These are phyloP conservation scores for Eumaeus atala DNA, from an alignment of 1,140 invertebrate genomes.

Conservation along the genomic window DNA sequence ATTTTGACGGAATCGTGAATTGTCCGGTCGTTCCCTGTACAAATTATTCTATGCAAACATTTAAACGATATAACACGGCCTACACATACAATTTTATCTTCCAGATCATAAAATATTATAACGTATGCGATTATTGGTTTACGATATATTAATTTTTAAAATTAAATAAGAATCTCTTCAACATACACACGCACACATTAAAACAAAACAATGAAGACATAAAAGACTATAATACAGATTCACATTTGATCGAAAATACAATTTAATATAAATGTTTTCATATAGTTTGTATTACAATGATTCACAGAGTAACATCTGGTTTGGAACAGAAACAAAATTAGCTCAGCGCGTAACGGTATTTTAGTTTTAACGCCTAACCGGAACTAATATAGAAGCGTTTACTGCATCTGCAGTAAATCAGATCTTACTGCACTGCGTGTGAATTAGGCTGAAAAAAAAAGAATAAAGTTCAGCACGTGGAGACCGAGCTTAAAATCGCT, in stretches of 20 bases:
- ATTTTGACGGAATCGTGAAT: no score
- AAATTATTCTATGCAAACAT: no score
- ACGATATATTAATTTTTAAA: no score
- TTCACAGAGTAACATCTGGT: conserved; percentile 11
- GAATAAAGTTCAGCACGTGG: conserved; percentile 38
- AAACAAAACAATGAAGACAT: no score
- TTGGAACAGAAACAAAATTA: conserved; percentile 12
- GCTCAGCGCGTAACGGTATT: conserved; percentile 5
- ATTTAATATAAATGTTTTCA: conserved; percentile 9
- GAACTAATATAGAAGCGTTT: conserved; percentile 18
- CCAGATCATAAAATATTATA: no score
- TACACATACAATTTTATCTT: no score
- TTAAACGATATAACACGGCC: no score
- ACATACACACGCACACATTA: no score
- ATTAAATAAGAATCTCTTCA: no score
- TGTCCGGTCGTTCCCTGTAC: no score
- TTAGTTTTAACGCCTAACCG: conserved; percentile 12
- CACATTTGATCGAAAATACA: not conserved
- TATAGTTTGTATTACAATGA: not conserved
- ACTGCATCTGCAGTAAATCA: conserved; percentile 28
- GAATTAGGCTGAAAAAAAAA: conserved; percentile 28
- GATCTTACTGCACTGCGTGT: conserved; percentile 32
- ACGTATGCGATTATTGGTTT: no score
- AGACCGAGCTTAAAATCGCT: conserved; percentile 50
- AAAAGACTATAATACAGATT: not conserved